Conservation (phyloP, 2,113 vertebrate genomes). For the Micronycteris hirsuta region DNA sequence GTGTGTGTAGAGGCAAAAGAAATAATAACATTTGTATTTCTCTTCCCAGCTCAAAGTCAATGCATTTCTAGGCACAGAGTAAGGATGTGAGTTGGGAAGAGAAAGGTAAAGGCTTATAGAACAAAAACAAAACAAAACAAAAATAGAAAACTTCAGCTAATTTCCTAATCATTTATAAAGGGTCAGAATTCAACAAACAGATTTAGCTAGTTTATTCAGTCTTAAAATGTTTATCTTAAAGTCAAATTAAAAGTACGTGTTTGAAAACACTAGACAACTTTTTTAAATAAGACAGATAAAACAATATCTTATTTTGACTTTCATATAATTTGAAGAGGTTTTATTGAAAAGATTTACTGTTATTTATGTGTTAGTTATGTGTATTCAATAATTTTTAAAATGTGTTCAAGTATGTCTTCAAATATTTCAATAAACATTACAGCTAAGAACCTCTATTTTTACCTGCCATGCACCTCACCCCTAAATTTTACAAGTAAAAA, state of each 20-base stretch:
- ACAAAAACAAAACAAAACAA: neutral
- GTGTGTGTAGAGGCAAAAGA: neutral
- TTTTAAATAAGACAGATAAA: neutral
- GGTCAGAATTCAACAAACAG: neutral
- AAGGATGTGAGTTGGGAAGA: rapidly evolving
- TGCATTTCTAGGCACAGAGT: neutral
- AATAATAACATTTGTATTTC: neutral
- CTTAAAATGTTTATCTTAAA: neutral
- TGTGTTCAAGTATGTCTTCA: constrained; percentile 22
- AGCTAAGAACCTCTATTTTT: constrained; percentile 34
- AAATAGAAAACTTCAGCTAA: neutral
- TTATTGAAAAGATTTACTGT: neutral
- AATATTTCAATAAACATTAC: neutral
- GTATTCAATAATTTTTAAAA: constrained; percentile 51
- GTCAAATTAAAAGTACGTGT: neutral
- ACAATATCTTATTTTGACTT: constrained; percentile 19
- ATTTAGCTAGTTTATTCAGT: neutral
- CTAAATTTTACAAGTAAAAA: neutral
- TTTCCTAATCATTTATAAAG: neutral
- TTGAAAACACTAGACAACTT: neutral
- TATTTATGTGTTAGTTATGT: neutral
- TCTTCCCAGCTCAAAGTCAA: neutral
- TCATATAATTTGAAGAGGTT: neutral
- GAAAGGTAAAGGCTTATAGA: neutral
- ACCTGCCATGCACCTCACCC: neutral